Evolutionary conservation across 2,113 vertebrate genomes (phyloP).

Genomic region (Equus quagga): DNA sequence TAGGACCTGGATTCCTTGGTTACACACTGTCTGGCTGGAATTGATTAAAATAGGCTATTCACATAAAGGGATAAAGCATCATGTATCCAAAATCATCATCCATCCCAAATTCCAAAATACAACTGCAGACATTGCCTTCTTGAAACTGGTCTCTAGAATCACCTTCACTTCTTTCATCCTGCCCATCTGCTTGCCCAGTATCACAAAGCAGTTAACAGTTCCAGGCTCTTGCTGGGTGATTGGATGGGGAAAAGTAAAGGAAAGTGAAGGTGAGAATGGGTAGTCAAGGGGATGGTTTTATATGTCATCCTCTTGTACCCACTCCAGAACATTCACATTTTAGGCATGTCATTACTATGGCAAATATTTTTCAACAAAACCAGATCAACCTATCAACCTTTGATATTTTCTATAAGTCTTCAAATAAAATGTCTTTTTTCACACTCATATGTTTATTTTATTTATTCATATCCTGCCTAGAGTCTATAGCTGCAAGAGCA

Average conservation of each 20-base stretch:
- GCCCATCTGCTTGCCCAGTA: constrained; percentile 62
- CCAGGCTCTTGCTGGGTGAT: constrained; percentile 69
- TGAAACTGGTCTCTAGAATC: constrained; percentile 39
- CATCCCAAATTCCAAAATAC: fast-evolving
- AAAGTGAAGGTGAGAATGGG: constrained; percentile 33
- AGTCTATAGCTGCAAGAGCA: background rate
- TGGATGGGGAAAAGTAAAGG: constrained; percentile 9
- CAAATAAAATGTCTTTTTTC: constrained; percentile 22
- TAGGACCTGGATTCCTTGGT: background rate
- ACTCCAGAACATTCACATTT: background rate
- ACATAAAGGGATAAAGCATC: background rate
- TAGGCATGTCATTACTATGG: background rate
- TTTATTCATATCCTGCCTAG: constrained; percentile 28
- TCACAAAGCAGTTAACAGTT: background rate
- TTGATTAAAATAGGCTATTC: background rate
- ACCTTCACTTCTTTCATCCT: constrained; percentile 43
- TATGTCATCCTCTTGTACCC: background rate
- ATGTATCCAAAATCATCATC: background rate
- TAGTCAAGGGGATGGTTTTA: background rate
- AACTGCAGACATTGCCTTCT: background rate
- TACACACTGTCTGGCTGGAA: constrained; percentile 57
- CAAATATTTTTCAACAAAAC: constrained; percentile 41
- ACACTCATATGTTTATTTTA: constrained; percentile 39
- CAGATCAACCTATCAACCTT: background rate
- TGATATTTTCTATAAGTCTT: background rate